Percentiles rank a stretch among this genome's conserved stretches.
Conservation (phyloP, 2,888 invertebrate genomes). For the Dryococelus australis region DNA sequence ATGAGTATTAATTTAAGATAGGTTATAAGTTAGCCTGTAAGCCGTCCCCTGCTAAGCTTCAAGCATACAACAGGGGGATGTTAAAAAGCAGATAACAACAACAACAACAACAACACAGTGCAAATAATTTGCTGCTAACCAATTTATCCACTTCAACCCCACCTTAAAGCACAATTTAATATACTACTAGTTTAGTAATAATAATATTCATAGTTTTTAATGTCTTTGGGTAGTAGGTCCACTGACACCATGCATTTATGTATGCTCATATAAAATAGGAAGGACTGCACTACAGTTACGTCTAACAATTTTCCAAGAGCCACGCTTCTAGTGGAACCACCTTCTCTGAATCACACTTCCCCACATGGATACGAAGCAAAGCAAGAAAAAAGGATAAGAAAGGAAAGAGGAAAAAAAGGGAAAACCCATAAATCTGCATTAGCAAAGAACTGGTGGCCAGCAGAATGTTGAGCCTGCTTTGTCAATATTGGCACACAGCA, state of each 20-base stretch:
- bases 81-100: no score
- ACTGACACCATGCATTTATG: neutral
- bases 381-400: neutral
- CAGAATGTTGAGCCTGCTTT: neutral
- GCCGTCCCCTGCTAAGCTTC: no score
- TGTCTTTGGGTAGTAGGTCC: no score
- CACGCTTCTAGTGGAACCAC: neutral
- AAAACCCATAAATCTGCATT: slow-evolving; percentile 5
- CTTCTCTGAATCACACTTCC: neutral
- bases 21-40: no score
- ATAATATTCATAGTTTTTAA: no score
- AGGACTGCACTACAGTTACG: neutral
- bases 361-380: neutral
- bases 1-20: no score
- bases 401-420: neutral
- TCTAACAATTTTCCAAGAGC: neutral
- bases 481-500: slow-evolving; percentile 9
- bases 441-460: slow-evolving; percentile 10
- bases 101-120: no score
- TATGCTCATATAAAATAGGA: neutral
- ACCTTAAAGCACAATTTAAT: no score
- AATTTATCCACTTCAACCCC: no score
- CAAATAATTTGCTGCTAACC: no score
- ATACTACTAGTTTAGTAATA: no score
- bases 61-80: no score